Percentiles rank a stretch among this genome's conserved stretches.
These are phyloP conservation scores for Phalangium opilio DNA, from an alignment of 2,888 invertebrate species.

Conservation along the genomic window DNA sequence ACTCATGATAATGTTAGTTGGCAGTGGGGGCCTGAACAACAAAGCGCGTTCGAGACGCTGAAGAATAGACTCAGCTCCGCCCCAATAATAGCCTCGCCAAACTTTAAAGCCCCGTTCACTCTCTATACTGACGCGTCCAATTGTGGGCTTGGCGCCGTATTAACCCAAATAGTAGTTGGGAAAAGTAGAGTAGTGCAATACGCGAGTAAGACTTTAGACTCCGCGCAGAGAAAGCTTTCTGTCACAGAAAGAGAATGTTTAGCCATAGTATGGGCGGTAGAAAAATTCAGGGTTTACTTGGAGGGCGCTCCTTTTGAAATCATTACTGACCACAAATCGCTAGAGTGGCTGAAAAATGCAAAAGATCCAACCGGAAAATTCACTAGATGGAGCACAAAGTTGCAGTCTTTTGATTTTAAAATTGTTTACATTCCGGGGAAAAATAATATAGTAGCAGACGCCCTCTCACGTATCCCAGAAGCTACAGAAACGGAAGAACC, in stretches of 20 bases:
- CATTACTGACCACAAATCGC: constrained; percentile 34
- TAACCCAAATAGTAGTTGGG: constrained; percentile 19
- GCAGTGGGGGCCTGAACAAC: constrained; percentile 1
- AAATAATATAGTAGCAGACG: constrained; percentile 30
- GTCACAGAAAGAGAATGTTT: constrained; percentile 33
- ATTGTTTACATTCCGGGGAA: constrained; percentile 30
- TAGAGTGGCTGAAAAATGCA: constrained; percentile 33
- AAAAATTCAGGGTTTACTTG: constrained; percentile 32
- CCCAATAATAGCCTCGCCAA: constrained; percentile 19
- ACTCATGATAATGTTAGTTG: constrained; percentile 7
- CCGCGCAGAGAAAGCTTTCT: constrained; percentile 24
- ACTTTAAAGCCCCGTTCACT: constrained; percentile 11
- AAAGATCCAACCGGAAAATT: constrained; percentile 32
- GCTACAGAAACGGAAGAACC: no score
- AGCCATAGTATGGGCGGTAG: constrained; percentile 27
- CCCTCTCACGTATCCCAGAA: constrained; percentile 25
- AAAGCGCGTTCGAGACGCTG: constrained; percentile 6
- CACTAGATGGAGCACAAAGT: constrained; percentile 32
- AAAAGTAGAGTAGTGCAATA: constrained; percentile 19
- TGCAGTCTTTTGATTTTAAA: constrained; percentile 30
- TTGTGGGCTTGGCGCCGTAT: constrained; percentile 21
- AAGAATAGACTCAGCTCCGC: constrained; percentile 10
- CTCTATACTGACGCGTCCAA: constrained; percentile 22
- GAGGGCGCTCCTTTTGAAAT: constrained; percentile 28
- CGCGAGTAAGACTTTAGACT: constrained; percentile 8